These are phyloP conservation scores for Julus scanicus DNA, from an alignment of 2,888 invertebrate species.

Conservation along the genomic window DNA sequence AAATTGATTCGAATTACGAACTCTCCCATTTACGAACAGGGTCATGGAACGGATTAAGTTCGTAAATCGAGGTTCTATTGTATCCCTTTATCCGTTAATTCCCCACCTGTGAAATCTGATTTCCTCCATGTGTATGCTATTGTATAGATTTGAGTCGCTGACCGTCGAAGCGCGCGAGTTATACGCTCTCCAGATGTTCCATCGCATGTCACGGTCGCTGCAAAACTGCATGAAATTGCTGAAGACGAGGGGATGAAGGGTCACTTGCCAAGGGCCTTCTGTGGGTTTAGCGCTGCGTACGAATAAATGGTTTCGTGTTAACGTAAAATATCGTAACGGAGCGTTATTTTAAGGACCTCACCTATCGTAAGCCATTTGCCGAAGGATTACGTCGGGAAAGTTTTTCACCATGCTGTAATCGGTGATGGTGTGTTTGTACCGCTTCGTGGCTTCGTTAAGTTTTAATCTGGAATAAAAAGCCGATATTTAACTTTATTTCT, in stretches of 20 bases:
- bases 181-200: conserved; percentile 87
- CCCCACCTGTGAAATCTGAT: conserved; percentile 73
- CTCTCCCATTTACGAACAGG: too few relatives aligned
- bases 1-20: too few relatives aligned
- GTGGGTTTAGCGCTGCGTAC: conserved; percentile 68
- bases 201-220: conserved; percentile 79
- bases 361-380: conserved; percentile 74
- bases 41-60: too few relatives aligned
- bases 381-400: conserved; percentile 78
- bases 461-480: too few relatives aligned
- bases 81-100: not conserved
- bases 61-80: too few relatives aligned
- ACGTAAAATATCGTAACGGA: too few relatives aligned
- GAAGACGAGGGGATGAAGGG: conserved; percentile 79
- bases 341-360: too few relatives aligned
- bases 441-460: conserved; percentile 71
- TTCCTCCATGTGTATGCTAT: conserved; percentile 80
- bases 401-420: conserved; percentile 77
- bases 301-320: too few relatives aligned
- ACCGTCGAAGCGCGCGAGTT: conserved; percentile 76
- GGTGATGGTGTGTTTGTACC: conserved; percentile 75
- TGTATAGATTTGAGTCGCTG: conserved; percentile 71
- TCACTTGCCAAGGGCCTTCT: conserved; percentile 86
- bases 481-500: too few relatives aligned
- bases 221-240: conserved; percentile 86